Evolutionary conservation across 2,888 invertebrate species (phyloP), one percentile per base, ranked within the genome.

Genomic region (Ctenicera cuprea): DNA sequence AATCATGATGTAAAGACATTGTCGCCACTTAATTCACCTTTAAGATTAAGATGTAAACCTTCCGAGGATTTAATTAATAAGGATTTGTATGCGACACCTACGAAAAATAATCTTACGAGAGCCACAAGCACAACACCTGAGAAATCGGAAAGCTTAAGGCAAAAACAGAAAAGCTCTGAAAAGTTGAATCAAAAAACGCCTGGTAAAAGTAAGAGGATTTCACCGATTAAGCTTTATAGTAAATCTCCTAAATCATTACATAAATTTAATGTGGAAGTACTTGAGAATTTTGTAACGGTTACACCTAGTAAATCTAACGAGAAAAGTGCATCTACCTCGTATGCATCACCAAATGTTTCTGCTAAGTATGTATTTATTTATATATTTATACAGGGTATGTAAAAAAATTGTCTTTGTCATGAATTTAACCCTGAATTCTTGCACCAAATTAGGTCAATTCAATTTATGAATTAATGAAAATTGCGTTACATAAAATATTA

Each of bases 261-360:
- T 41, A 79, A 82, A 45, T 86, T 85, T 72, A 84, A 85, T 74
- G 84, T 86, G 0, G 83, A 85, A 73, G 76, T 85, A 20, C 67
- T 86, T 26, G 77, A 83, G 50, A 83, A 83, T 75, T 86, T 85
- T 78, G 78, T 86, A 16, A 84, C 80, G 74, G 74, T 86, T 61
- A 84, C 86, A 12, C 86, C 86, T 3, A 85, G 83, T 69, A 84
- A 84, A 71, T 80, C 76, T 41, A 81, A 71, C 70, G 67, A 59
- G 18, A 77, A 70, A 18, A 30, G 37, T 11, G 8, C 45, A n/a
- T 11, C 57, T 0, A 59, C 33, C 20, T 22, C 41, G 4, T 54
- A 11, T 48, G 54, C 33, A n/a, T 82, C 83, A 50, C 82, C 82
- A 48, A 75, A 70, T 57, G 63, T 71, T 63, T 77, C 82, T 45